phyloP scores from a whole-genome alignment of 1,140 invertebrate genomes.

The Hylaeus volcanicus region DNA sequence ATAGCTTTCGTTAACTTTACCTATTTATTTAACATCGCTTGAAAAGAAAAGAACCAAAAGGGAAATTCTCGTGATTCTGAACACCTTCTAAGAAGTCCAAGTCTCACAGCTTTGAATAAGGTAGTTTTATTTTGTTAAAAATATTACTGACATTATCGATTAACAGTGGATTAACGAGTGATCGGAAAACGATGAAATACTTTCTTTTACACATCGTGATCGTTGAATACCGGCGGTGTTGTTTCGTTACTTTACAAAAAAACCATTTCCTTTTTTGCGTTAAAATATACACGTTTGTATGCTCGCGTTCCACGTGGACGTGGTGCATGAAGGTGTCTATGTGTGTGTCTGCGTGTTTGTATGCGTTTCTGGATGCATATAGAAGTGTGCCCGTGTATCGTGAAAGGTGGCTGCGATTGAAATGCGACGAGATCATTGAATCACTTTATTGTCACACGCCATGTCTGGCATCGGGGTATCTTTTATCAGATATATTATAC shows the following conservation, averaged over 20 bases:
- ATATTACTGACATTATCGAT: slow-evolving; percentile 48
- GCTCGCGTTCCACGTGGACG: background rate
- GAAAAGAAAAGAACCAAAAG: background rate
- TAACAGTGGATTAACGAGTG: slow-evolving; percentile 45
- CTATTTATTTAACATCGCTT: no score
- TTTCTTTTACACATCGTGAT: slow-evolving; percentile 41
- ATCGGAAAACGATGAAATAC: slow-evolving; percentile 35
- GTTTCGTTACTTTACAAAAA: slow-evolving; percentile 28
- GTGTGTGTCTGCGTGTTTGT: no score
- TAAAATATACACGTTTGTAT: slow-evolving; percentile 32
- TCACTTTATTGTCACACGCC: slow-evolving; percentile 80
- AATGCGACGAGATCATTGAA: slow-evolving; percentile 76
- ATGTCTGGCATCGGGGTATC: slow-evolving; percentile 78
- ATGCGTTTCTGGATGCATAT: background rate
- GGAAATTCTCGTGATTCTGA: background rate
- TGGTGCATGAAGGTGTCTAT: background rate
- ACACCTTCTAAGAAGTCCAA: background rate
- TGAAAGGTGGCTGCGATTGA: slow-evolving; percentile 60
- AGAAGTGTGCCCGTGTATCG: slow-evolving; percentile 16
- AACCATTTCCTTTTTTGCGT: slow-evolving; percentile 22
- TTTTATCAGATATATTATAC: slow-evolving; percentile 78
- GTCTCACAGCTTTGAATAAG: slow-evolving; percentile 36
- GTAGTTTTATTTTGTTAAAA: slow-evolving; percentile 50
- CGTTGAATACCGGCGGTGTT: slow-evolving; percentile 44
- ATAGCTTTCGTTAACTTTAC: no score